Evolutionary conservation across 2,797 vertebrate species (phyloP).

Genomic region (Micropoecilia bifurca): DNA sequence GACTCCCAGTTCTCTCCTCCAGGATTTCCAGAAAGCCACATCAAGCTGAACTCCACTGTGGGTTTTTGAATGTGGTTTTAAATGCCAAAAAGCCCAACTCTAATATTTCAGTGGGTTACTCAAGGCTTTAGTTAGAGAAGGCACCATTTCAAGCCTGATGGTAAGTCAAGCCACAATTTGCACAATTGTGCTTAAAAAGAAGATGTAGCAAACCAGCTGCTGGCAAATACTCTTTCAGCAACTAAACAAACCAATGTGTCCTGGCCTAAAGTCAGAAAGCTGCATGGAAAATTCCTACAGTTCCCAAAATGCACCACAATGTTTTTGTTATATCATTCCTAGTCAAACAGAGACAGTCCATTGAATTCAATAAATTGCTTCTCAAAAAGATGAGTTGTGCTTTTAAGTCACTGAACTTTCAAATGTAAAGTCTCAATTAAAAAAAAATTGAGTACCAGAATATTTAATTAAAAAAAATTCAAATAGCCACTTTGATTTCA

Average conservation of each 20-base stretch:
- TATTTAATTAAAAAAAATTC: not conserved
- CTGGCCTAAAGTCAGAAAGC: not conserved
- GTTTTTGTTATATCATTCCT: not conserved
- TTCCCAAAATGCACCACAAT: slow-evolving; percentile 1
- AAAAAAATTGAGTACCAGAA: not conserved
- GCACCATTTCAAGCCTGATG: slow-evolving; percentile 5
- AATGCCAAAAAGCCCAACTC: slow-evolving; percentile 35
- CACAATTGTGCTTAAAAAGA: not conserved
- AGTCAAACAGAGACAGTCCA: not conserved
- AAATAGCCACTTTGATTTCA: not conserved
- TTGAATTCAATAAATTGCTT: not conserved
- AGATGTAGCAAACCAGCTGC: not conserved
- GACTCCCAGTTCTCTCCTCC: slow-evolving; percentile 39
- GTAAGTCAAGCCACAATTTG: not conserved
- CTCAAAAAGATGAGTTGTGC: not conserved
- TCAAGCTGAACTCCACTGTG: slow-evolving; percentile 30
- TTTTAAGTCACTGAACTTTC: not conserved
- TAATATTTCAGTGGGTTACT: slow-evolving; percentile 15
- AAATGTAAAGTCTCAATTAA: not conserved
- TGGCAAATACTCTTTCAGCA: not conserved
- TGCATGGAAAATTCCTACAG: slow-evolving; percentile 2
- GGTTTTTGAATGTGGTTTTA: slow-evolving; percentile 39
- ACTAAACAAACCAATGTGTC: not conserved
- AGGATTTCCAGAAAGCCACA: slow-evolving; percentile 45
- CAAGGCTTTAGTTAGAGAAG: slow-evolving; percentile 14